Conservation (phyloP, 2,113 vertebrate genomes). For the Rhinolophus sinicus region DNA sequence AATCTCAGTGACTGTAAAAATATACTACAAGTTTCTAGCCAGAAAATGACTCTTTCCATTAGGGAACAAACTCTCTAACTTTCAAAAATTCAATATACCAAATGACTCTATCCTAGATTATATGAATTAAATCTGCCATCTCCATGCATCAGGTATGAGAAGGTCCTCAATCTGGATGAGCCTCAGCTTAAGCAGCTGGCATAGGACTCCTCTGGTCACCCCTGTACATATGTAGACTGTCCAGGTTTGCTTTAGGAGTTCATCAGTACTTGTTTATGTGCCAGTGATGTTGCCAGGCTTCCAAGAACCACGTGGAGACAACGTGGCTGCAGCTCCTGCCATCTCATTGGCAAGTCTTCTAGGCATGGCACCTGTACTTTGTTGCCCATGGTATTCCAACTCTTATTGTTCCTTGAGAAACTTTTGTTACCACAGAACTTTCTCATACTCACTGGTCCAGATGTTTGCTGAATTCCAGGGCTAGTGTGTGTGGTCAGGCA, state of each 20-base stretch:
- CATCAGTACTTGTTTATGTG: neutral
- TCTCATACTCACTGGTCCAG: slow-evolving; percentile 32
- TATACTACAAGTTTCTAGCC: neutral
- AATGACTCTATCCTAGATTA: neutral
- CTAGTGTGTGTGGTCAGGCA: slow-evolving; percentile 57
- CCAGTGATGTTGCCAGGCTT: neutral
- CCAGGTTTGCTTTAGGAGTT: neutral
- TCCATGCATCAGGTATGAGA: neutral
- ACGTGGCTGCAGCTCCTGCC: neutral
- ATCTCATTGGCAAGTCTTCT: neutral
- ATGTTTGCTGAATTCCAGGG: slow-evolving; percentile 49
- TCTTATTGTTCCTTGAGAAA: slow-evolving; percentile 36
- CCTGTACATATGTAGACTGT: rapidly evolving
- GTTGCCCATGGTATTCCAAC: slow-evolving; percentile 25
- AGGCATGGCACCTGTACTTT: neutral
- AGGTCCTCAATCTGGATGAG: neutral
- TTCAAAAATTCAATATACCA: neutral
- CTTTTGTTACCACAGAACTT: slow-evolving; percentile 60
- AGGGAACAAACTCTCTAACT: neutral
- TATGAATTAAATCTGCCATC: neutral
- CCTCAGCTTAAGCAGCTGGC: neutral
- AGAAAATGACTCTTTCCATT: neutral
- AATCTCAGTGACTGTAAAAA: neutral
- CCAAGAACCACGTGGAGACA: neutral
- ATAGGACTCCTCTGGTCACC: neutral